A percentile compares a stretch with the other conserved stretches of the same genome.
phyloP scores from a whole-genome alignment of 2,888 invertebrate species.

The Timema cristinae region DNA sequence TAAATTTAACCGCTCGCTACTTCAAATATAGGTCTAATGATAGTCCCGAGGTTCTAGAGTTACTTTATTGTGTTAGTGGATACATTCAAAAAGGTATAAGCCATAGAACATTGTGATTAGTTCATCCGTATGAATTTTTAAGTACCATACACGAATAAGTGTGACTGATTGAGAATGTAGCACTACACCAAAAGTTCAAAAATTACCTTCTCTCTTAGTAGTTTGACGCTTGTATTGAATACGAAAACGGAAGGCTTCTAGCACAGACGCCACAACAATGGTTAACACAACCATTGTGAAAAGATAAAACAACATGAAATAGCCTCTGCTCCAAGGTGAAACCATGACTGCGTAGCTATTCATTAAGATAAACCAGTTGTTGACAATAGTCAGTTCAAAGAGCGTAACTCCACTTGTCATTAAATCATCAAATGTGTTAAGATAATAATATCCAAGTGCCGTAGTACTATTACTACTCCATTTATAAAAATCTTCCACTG shows the following conservation, averaged over 20 bases:
- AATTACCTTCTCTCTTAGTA: constrained; percentile 66
- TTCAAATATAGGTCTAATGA: too few species aligned
- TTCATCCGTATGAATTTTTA: not conserved
- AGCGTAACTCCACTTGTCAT: constrained; percentile 75
- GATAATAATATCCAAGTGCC: constrained; percentile 76
- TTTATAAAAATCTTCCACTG: constrained; percentile 77
- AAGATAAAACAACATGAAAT: constrained; percentile 84
- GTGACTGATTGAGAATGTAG: constrained; percentile 1
- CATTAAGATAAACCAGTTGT: constrained; percentile 92
- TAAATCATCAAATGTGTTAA: constrained; percentile 80
- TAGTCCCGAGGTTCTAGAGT: not conserved
- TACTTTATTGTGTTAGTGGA: not conserved
- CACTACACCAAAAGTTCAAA: constrained; percentile 8
- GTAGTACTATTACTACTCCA: constrained; percentile 61
- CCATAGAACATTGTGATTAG: not conserved
- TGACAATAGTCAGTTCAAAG: constrained; percentile 86
- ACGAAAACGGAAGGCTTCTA: constrained; percentile 82
- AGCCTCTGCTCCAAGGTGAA: constrained; percentile 70
- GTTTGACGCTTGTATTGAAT: constrained; percentile 83
- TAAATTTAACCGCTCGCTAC: too few species aligned
- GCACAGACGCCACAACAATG: constrained; percentile 82
- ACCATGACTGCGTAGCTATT: constrained; percentile 73
- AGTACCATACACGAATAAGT: constrained; percentile 13
- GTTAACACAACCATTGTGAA: constrained; percentile 89
- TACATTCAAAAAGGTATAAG: not conserved